Conservation (phyloP, 2,113 vertebrate genomes). For the Cyphotilapia sp. region DNA sequence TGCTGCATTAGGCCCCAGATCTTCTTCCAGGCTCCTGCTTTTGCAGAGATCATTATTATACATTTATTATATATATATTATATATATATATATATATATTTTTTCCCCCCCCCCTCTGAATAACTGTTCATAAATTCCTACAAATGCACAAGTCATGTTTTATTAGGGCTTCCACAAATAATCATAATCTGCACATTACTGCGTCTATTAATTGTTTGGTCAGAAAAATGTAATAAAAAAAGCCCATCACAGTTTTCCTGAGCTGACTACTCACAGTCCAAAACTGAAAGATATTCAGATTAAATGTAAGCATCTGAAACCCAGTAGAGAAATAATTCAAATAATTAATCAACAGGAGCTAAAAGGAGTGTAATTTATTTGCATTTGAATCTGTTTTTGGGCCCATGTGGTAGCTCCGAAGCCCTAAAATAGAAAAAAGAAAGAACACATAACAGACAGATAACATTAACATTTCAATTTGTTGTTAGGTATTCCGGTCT, state of each 20-base stretch:
- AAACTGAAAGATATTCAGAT: neutral
- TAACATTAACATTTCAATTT: neutral
- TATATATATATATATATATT: too few species aligned
- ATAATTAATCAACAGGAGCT: neutral
- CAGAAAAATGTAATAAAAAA: neutral
- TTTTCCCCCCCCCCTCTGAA: neutral
- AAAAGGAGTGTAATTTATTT: neutral
- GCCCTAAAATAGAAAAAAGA: neutral
- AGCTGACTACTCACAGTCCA: neutral
- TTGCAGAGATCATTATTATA: neutral
- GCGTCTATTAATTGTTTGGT: neutral
- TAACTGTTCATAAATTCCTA: neutral
- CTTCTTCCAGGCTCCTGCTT: neutral
- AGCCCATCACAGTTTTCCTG: neutral
- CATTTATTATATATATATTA: neutral
- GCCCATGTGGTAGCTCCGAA: neutral
- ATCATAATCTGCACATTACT: neutral
- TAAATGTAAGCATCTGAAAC: neutral
- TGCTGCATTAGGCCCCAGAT: neutral
- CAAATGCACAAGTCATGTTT: neutral
- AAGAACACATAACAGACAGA: neutral
- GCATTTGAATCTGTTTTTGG: neutral
- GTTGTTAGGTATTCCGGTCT: constrained; percentile 1
- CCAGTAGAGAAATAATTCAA: neutral
- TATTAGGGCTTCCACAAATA: neutral